Evolutionary conservation across 2,888 invertebrate species (phyloP), one percentile per base, ranked within the genome.

Genomic region (Ectemnius cavifrons): DNA sequence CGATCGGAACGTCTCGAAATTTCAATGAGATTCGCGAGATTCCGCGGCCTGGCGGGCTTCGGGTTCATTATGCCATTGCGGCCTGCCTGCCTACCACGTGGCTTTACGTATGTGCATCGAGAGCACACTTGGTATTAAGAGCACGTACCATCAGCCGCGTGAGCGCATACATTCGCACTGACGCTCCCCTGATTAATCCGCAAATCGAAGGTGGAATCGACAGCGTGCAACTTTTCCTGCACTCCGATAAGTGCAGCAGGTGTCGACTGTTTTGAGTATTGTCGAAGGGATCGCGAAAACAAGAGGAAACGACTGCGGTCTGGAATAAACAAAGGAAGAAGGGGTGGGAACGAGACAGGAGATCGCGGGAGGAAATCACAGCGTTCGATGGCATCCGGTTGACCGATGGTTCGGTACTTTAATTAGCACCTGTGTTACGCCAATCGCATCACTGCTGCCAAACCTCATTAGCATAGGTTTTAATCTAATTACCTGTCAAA

Each of bases 331-430:
- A 82, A 78, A 63, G 47, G 73, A 64, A 75, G 75, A 78, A 77
- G 80, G 11, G 8, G 28, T 37, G 28, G 28, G 8, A 37, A 8
- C 2, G 28, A 37, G 28, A 37, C 2, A 20, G 20, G 77, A 66
- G 70, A 59, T 69, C 74, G 69, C 68, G 71, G 80, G 67, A 67
- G 71, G 80, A 80, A 82, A 81, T 81, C 80, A 73, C 61, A 71
- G 71, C 82, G 75, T 80, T 66, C 80, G 77, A 82, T 81, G 67
- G 74, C 45, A 1, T 45, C 59, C 58, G 71, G 70, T 81, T 81
- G 71, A 76, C 73, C 78, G 71, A 27, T 73, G 74, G 71, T 78
- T 78, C 78, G 74, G 65, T 67, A 63, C 80, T 60, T 77, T 73
- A 78, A 83, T 80, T 76, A 75, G 64, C 72, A 75, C 66, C 75